These are phyloP conservation scores for Percopsis transmontana DNA, from an alignment of 2,113 vertebrate species.

Conservation along the genomic window DNA sequence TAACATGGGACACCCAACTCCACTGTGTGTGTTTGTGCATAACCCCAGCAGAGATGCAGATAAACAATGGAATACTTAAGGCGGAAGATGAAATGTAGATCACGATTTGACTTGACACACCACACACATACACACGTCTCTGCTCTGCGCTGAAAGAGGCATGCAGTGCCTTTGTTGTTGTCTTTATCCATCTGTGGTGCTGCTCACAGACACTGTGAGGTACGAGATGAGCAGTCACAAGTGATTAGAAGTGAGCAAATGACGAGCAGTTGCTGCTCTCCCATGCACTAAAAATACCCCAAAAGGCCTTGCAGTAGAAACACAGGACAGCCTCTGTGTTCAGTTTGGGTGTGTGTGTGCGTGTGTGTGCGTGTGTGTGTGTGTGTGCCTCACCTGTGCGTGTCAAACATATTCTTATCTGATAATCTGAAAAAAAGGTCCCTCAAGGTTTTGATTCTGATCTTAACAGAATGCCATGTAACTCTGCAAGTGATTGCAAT, in stretches of 20 bases:
- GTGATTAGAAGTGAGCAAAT: constrained; percentile 52
- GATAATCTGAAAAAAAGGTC: background rate
- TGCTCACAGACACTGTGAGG: constrained; percentile 44
- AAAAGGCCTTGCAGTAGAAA: background rate
- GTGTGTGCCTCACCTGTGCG: background rate
- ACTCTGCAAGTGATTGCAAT: no score
- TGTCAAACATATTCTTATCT: background rate
- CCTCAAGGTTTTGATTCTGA: no score
- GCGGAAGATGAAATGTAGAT: constrained; percentile 68
- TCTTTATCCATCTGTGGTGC: constrained; percentile 39
- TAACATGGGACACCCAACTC: constrained; percentile 46
- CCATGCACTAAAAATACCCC: constrained; percentile 23
- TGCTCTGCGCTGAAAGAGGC: constrained; percentile 27
- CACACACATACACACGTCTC: constrained; percentile 10
- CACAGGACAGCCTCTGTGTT: constrained; percentile 3
- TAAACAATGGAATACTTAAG: constrained; percentile 70
- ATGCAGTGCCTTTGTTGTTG: constrained; percentile 39
- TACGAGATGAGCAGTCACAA: constrained; percentile 45
- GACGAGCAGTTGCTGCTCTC: constrained; percentile 8
- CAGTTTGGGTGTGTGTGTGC: background rate
- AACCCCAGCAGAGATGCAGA: constrained; percentile 57
- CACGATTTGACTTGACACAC: constrained; percentile 71
- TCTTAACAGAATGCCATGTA: no score
- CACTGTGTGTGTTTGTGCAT: no score
- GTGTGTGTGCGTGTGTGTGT: background rate